Percentiles rank a stretch among this genome's conserved stretches.
phyloP scores from a whole-genome alignment of 2,888 invertebrate species.

The Diarsia brunnea region DNA sequence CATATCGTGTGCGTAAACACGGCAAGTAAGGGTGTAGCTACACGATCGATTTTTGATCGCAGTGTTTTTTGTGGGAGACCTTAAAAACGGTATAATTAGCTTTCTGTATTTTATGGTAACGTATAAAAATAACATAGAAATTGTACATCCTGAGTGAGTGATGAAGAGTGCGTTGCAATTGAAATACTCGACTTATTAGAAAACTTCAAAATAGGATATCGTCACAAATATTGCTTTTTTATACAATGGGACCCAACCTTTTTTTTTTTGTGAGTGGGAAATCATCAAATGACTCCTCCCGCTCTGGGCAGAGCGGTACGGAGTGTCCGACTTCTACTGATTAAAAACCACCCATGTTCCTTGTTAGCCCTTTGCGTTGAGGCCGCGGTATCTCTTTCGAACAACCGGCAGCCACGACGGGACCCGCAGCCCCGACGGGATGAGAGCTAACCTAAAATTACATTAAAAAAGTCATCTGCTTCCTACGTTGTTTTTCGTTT shows the following conservation, averaged over 20 bases:
- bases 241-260: neutral
- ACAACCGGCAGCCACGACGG: too few species aligned
- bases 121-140: neutral
- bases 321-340: too few species aligned
- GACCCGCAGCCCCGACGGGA: too few species aligned
- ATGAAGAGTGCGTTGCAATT: neutral
- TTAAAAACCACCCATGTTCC: too few species aligned
- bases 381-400: too few species aligned
- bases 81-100: neutral
- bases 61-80: neutral
- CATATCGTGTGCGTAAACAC: conserved; percentile 45
- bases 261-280: too few species aligned
- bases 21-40: conserved; percentile 29
- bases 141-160: too few species aligned
- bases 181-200: neutral
- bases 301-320: too few species aligned
- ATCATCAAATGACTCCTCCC: too few species aligned
- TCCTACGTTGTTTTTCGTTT: neutral
- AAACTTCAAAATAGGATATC: neutral
- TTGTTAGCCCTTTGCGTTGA: too few species aligned
- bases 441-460: too few species aligned
- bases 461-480: too few species aligned
- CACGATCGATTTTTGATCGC: conserved; percentile 9
- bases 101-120: neutral
- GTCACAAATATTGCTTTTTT: neutral